phyloP scores from a whole-genome alignment of 2,797 vertebrate species.

The Brachyrhaphis roseni region DNA sequence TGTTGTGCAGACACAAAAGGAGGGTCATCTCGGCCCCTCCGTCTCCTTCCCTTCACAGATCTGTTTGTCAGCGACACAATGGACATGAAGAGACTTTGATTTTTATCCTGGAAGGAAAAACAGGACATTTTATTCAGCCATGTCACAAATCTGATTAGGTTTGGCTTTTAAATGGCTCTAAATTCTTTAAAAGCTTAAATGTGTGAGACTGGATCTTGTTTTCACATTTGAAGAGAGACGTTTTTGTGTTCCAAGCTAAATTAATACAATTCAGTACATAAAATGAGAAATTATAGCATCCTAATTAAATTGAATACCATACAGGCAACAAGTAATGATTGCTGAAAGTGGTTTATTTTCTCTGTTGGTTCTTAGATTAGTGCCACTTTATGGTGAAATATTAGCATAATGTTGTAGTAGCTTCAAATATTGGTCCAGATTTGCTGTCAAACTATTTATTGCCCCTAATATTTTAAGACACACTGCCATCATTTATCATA shows the following conservation, averaged over 20 bases:
- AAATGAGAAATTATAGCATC: not conserved
- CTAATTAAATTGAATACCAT: not conserved
- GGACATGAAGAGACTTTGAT: constrained; percentile 51
- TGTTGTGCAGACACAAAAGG: constrained; percentile 75
- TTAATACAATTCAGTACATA: not conserved
- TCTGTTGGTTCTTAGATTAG: not conserved
- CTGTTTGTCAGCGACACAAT: constrained; percentile 67
- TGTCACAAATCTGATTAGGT: constrained; percentile 52
- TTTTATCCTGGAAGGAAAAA: constrained; percentile 48
- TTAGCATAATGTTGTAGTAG: constrained; percentile 1
- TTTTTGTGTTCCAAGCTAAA: constrained; percentile 1
- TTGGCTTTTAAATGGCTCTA: constrained; percentile 27
- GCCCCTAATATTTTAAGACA: not conserved
- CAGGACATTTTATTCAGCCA: constrained; percentile 27
- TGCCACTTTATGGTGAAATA: not conserved
- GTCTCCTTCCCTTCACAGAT: constrained; percentile 49
- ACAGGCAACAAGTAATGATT: not conserved
- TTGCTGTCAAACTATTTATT: not conserved
- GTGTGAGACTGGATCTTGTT: not conserved
- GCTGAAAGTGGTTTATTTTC: not conserved
- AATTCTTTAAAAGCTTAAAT: constrained; percentile 20
- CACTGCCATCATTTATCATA: not conserved
- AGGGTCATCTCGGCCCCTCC: constrained; percentile 59
- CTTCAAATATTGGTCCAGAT: not conserved
- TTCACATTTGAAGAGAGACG: not conserved